Conservation (phyloP, 2,797 vertebrate genomes). For the Nothura maculosa region DNA sequence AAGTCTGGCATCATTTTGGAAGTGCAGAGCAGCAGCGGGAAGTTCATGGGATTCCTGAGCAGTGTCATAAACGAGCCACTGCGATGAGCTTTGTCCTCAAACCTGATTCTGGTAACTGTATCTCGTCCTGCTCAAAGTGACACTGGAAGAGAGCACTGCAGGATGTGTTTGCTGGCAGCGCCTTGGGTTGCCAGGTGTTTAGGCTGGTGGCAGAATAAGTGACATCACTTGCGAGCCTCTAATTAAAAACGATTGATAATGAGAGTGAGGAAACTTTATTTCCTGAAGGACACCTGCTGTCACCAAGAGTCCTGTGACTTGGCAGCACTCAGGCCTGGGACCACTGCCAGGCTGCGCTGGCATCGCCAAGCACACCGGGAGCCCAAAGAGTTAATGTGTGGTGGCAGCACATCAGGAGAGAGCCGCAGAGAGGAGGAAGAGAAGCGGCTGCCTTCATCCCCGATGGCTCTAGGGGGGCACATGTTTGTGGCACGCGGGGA, state of each 20-base stretch:
- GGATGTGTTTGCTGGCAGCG: background rate
- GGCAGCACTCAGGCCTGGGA: accelerated
- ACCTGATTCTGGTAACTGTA: background rate
- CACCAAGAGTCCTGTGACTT: background rate
- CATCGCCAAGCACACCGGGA: accelerated
- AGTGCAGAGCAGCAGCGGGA: background rate
- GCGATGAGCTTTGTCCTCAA: background rate
- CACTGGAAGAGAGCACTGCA: background rate
- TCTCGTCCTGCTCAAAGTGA: background rate
- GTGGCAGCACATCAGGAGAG: background rate
- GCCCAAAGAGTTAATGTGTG: background rate
- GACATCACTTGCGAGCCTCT: slow-evolving; percentile 14
- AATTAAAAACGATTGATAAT: slow-evolving; percentile 45
- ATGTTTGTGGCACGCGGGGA: background rate
- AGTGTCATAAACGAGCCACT: background rate
- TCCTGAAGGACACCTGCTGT: slow-evolving; percentile 21
- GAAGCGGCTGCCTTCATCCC: background rate
- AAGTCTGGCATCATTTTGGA: background rate
- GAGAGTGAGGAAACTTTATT: background rate
- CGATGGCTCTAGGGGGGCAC: background rate
- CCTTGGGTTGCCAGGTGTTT: background rate
- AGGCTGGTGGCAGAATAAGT: background rate
- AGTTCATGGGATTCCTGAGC: background rate
- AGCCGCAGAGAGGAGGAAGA: background rate
- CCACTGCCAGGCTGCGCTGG: background rate